Evolutionary conservation across 2,113 vertebrate species (phyloP).

Genomic region (Cyanoderma ruficeps): DNA sequence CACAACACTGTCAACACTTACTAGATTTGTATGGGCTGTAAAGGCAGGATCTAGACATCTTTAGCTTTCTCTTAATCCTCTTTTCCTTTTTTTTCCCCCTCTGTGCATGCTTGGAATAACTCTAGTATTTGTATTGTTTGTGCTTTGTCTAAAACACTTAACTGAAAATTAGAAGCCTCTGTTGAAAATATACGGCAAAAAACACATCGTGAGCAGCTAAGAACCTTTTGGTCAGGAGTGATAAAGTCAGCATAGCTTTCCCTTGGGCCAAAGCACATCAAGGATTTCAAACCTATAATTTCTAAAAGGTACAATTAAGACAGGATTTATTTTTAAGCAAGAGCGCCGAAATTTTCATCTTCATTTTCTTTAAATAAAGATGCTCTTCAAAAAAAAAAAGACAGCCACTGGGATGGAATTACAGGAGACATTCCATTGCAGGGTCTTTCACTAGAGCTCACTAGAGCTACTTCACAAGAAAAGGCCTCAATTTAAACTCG

Average conservation of each 20-base stretch:
- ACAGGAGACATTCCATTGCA: not conserved
- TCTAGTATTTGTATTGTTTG: not conserved
- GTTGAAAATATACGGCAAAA: not conserved
- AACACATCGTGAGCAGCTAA: not conserved
- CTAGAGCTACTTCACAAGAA: not conserved
- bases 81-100: no score
- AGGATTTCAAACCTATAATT: not conserved
- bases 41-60: not conserved
- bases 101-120: not conserved
- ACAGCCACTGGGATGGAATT: not conserved
- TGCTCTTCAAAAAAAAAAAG: not conserved
- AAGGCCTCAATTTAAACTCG: not conserved
- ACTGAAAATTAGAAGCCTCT: not conserved
- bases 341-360: not conserved
- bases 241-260: not conserved
- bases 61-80: not conserved
- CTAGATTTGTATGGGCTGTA: not conserved
- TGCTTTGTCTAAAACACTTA: not conserved
- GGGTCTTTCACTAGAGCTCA: not conserved
- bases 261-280: not conserved
- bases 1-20: not conserved
- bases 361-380: not conserved
- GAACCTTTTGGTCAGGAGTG: not conserved
- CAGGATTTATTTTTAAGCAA: not conserved
- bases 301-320: not conserved